phyloP scores from a whole-genome alignment of 2,888 invertebrate genomes.

The Pachycephus smyrnensis region DNA sequence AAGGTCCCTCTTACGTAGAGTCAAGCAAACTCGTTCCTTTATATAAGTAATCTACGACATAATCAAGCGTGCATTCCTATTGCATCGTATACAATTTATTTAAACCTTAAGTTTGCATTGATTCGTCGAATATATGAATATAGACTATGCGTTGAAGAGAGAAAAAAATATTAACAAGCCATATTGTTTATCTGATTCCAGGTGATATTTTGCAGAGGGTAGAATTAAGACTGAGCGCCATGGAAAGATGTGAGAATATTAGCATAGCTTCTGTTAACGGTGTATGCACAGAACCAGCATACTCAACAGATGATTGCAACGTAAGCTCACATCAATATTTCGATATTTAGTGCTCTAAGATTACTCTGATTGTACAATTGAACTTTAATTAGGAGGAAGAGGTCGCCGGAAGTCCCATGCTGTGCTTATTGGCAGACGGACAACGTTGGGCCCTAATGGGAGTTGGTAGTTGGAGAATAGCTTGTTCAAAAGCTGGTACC shows the following conservation, averaged over 20 bases:
- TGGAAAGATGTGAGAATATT: conserved; percentile 87
- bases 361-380: neutral
- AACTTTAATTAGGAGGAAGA: conserved; percentile 79
- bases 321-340: conserved; percentile 70
- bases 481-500: conserved; percentile 81
- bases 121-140: neutral
- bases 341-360: neutral
- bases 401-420: conserved; percentile 88
- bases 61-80: neutral
- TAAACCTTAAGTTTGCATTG: neutral
- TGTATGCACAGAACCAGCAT: conserved; percentile 84
- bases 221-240: conserved; percentile 80
- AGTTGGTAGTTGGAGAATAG: conserved; percentile 87
- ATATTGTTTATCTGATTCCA: conserved; percentile 30
- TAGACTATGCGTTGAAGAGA: neutral
- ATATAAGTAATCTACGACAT: neutral
- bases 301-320: conserved; percentile 84
- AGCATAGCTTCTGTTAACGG: conserved; percentile 87
- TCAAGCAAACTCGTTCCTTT: neutral
- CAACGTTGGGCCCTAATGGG: conserved; percentile 85
- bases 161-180: neutral
- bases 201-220: conserved; percentile 84
- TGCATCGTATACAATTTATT: neutral
- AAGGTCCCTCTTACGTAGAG: neutral
- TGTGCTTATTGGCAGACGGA: conserved; percentile 79